Evolutionary conservation across 1,140 invertebrate genomes (phyloP).

Genomic region (Agraylea sexmaculata): DNA sequence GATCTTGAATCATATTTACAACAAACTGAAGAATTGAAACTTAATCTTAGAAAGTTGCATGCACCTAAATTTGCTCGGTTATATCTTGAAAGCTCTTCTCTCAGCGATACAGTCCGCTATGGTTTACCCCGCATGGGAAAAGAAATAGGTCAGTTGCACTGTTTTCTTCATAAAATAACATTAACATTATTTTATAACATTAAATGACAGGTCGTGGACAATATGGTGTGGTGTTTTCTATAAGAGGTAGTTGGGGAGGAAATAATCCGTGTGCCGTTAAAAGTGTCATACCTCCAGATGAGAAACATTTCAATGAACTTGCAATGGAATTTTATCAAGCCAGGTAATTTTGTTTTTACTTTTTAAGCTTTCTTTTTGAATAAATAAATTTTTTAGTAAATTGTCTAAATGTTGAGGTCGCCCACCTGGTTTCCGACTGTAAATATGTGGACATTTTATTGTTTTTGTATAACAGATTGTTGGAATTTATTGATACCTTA

Average conservation of each 20-base stretch:
- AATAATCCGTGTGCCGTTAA: slow-evolving; percentile 73
- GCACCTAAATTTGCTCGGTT: slow-evolving; percentile 71
- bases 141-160: slow-evolving; percentile 55
- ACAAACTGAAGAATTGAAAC: slow-evolving; percentile 69
- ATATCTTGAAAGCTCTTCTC: slow-evolving; percentile 75
- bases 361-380: not conserved
- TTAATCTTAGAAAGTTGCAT: slow-evolving; percentile 64
- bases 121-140: slow-evolving; percentile 67
- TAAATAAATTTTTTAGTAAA: slow-evolving; percentile 5
- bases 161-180: not conserved
- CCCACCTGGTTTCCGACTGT: too few relatives aligned
- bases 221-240: slow-evolving; percentile 82
- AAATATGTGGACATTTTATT: too few relatives aligned
- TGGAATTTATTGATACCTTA: too few relatives aligned
- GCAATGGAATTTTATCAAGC: slow-evolving; percentile 88
- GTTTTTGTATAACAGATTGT: too few relatives aligned
- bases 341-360: slow-evolving; percentile 32
- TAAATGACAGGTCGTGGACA: slow-evolving; percentile 52
- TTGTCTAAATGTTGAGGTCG: too few relatives aligned
- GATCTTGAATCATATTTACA: slow-evolving; percentile 53
- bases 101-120: slow-evolving; percentile 64
- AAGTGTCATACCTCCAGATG: slow-evolving; percentile 81
- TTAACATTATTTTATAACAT: not conserved
- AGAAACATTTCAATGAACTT: slow-evolving; percentile 83
- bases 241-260: slow-evolving; percentile 67